phyloP scores from a whole-genome alignment of 2,797 vertebrate genomes.

The Podarcis siculus region DNA sequence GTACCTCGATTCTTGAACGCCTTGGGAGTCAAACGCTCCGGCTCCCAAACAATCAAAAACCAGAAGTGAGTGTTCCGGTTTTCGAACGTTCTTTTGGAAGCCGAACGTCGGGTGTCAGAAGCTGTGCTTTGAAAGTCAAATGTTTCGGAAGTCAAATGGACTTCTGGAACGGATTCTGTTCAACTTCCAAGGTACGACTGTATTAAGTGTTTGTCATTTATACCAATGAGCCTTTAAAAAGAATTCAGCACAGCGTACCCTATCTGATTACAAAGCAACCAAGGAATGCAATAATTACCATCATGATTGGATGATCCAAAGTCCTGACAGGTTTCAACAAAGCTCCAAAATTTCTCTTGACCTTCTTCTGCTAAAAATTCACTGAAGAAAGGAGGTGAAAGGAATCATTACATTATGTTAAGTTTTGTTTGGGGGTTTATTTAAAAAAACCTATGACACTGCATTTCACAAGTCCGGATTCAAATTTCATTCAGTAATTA shows the following conservation, averaged over 20 bases:
- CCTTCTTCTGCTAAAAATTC: conserved; percentile 97
- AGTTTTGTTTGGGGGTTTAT: neutral
- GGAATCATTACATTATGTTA: neutral
- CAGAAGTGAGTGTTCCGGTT: too few species aligned
- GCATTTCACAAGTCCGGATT: neutral
- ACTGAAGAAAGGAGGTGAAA: conserved; percentile 74
- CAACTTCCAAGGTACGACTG: too few species aligned
- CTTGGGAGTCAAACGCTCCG: too few species aligned
- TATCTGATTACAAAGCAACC: conserved; percentile 15
- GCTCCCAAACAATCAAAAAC: too few species aligned
- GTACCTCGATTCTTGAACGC: too few species aligned
- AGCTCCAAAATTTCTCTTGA: conserved; percentile 95
- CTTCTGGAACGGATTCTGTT: too few species aligned
- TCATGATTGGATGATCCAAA: conserved; percentile 83
- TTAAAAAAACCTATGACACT: too few species aligned
- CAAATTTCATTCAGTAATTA: neutral
- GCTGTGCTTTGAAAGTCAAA: too few species aligned
- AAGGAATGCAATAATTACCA: conserved; percentile 75
- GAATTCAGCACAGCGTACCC: neutral
- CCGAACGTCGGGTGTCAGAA: too few species aligned
- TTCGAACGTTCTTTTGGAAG: too few species aligned
- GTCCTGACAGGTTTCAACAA: conserved; percentile 90
- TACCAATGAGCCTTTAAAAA: neutral
- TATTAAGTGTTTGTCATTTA: conserved; percentile 4
- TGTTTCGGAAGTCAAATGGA: too few species aligned